These are phyloP conservation scores for Chunga burmeisteri DNA, from an alignment of 2,113 vertebrate genomes.

Conservation along the genomic window DNA sequence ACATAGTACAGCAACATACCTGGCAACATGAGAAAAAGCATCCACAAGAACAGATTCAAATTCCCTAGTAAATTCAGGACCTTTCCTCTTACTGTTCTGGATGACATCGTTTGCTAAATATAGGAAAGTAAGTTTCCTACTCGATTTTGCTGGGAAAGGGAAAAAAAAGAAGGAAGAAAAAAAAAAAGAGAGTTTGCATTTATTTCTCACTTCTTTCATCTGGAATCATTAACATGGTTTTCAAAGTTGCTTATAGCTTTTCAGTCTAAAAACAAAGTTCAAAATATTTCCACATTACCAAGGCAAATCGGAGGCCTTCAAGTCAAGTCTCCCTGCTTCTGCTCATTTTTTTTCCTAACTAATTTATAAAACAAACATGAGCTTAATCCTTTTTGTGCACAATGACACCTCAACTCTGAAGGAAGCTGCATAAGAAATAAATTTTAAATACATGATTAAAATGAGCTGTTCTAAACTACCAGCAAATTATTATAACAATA, in stretches of 20 bases:
- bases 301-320: not conserved
- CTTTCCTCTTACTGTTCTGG: conserved; percentile 99
- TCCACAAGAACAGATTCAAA: conserved; percentile 96
- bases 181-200: not conserved
- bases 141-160: conserved; percentile 84
- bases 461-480: not conserved
- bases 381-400: not conserved
- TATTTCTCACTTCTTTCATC: conserved; percentile 22
- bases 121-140: conserved; percentile 93
- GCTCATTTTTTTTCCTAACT: not conserved
- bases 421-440: not conserved
- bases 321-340: not conserved
- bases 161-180: accelerated
- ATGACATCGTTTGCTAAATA: conserved; percentile 98
- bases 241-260: not conserved
- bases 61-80: conserved; percentile 94
- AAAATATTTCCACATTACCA: not conserved
- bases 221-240: not conserved
- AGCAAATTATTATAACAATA: not conserved
- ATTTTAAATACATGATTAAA: not conserved
- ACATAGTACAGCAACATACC: conserved; percentile 70
- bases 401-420: not conserved
- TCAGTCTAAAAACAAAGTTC: not conserved
- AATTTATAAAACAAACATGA: not conserved
- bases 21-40: conserved; percentile 96